These are phyloP conservation scores for Catocala sponsa DNA, from an alignment of 2,888 invertebrate genomes.

Conservation along the genomic window DNA sequence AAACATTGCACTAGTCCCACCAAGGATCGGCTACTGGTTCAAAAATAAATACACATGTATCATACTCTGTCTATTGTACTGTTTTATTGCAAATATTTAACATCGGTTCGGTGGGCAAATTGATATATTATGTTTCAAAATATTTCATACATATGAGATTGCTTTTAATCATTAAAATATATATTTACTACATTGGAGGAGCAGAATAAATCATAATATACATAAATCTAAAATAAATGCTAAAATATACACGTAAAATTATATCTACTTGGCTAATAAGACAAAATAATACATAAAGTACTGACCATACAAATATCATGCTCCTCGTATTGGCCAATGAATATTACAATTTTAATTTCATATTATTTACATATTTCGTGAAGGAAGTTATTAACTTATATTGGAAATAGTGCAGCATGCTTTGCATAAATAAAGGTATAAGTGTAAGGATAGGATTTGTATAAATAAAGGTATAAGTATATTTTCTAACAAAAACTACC, in stretches of 20 bases:
- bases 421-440: constrained; percentile 32
- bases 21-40: constrained; percentile 39
- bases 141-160: constrained; percentile 62
- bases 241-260: constrained; percentile 70
- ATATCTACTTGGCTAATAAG: constrained; percentile 56
- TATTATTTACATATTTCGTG: constrained; percentile 44
- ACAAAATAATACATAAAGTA: constrained; percentile 57
- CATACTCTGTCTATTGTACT: constrained; percentile 48
- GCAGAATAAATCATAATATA: constrained; percentile 67
- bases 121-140: constrained; percentile 55
- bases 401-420: constrained; percentile 35
- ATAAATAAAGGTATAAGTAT: constrained; percentile 30
- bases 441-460: constrained; percentile 25
- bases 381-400: constrained; percentile 31
- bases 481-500: constrained; percentile 30
- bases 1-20: constrained; percentile 49
- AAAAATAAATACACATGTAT: constrained; percentile 40
- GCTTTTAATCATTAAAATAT: constrained; percentile 41
- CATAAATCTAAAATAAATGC: constrained; percentile 71
- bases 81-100: constrained; percentile 54
- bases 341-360: constrained; percentile 31
- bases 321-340: constrained; percentile 38
- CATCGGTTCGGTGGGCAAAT: constrained; percentile 69
- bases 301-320: constrained; percentile 47
- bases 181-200: constrained; percentile 46